Base-by-base conservation (phyloP, 2,888 invertebrate species). In the Eupithecia dodoneata region DNA sequence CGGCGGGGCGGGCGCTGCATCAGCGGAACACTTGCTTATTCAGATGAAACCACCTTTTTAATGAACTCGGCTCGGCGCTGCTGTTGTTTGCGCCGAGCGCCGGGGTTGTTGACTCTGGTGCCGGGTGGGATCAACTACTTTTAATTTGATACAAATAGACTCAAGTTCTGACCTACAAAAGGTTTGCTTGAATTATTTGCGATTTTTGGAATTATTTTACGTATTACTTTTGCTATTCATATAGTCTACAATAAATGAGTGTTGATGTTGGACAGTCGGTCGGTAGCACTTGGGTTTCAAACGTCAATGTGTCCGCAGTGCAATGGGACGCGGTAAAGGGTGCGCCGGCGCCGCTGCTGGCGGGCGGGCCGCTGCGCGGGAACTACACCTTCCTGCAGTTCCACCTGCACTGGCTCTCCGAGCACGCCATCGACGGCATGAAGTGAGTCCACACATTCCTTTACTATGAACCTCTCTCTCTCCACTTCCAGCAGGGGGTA, bases 401-500 rank as follows among this genome's bases (percentile, higher is more conserved):
- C 81, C 98, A 98, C 86, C 96, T 98, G 83, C 98, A 98, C 89
- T 98, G 98, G 98, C 96, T 97, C 74, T 97, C 98, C 0, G 98
- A 98, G 87, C 98, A 98, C 88, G 97, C 96, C 0, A 94, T 98
- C 18, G 96, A 98, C 79, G 96, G 96, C 12, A 93, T 95, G 87
- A 95, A 95, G 96, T 96, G 83, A 91, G 90, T 89, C 1, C 52
- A 63, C 10, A 49, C 49, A 49, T 13, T 3, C 2, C 49, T 2
- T 13, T 15, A 3, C 2, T 45, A 5, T 45, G 7, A 45, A 45
- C 4, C 49, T 2, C 12, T 49, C 49, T 49, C 49, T 13, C 49
- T 45, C 12, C 10, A 49, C 12, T 3, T 13, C 12, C 49, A 49
- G 49, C 49, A 12, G 49, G 1, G 49, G 49, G 12, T 49, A 49